A percentile compares a stretch with the other conserved stretches of the same genome.
Evolutionary conservation across 2,113 vertebrate genomes (phyloP).

Genomic region (Carettochelys insculpta): DNA sequence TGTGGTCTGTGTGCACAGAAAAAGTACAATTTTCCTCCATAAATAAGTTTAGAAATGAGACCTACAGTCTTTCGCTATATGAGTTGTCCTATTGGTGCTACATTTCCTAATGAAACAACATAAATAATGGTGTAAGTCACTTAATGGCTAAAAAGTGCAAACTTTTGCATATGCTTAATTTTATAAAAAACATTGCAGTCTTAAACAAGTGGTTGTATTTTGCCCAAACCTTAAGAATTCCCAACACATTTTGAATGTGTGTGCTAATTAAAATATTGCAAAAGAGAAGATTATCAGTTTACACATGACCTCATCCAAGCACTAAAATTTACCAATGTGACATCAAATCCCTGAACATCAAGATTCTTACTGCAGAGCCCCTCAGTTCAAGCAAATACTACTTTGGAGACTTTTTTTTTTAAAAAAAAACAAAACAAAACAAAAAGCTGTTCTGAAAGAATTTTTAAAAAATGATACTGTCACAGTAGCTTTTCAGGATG

Average conservation of each 20-base stretch:
- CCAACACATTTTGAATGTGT: not conserved
- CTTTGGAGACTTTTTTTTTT: not conserved
- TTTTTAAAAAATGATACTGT: not conserved
- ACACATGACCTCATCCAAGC: not conserved
- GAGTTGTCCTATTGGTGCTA: not conserved
- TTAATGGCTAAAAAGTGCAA: not conserved
- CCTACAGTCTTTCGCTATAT: not conserved
- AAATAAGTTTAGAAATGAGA: not conserved
- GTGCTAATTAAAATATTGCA: not conserved
- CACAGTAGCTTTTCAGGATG: not conserved
- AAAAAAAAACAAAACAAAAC: too few relatives aligned
- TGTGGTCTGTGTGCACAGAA: not conserved
- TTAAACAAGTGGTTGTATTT: not conserved
- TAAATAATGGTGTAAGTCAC: not conserved
- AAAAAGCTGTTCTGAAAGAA: not conserved
- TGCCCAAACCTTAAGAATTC: not conserved
- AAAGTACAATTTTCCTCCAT: not conserved
- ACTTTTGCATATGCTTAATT: not conserved
- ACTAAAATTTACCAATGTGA: not conserved
- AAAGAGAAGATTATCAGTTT: not conserved
- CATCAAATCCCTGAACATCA: not conserved
- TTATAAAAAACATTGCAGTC: not conserved
- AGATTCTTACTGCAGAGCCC: not conserved
- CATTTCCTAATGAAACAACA: not conserved
- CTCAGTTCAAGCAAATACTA: slow-evolving; percentile 19